phyloP scores from a whole-genome alignment of 2,888 invertebrate species.

The Agrochola lychnidis region DNA sequence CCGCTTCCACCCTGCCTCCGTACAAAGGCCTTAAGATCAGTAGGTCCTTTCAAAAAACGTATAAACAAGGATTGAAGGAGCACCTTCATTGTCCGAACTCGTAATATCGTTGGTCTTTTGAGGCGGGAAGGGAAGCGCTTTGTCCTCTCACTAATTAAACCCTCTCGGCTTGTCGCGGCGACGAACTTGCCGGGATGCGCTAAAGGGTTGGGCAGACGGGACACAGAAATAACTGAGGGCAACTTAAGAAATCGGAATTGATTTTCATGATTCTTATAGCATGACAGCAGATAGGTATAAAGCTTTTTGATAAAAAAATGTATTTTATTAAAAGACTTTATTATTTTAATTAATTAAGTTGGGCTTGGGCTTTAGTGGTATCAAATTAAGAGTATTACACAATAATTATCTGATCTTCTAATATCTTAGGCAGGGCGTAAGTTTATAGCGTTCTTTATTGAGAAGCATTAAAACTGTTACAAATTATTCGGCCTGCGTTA shows the following conservation, averaged over 20 bases:
- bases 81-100: conserved; percentile 71
- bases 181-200: conserved; percentile 63
- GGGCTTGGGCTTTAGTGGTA: neutral
- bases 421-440: neutral
- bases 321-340: neutral
- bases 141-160: conserved; percentile 77
- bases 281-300: neutral
- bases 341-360: too few relatives aligned
- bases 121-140: conserved; percentile 71
- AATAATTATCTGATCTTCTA: neutral
- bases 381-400: conserved; percentile 8
- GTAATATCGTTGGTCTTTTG: conserved; percentile 73
- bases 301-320: too few relatives aligned
- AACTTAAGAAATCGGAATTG: neutral
- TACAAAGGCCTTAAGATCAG: conserved; percentile 64
- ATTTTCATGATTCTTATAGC: neutral
- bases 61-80: conserved; percentile 68
- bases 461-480: conserved; percentile 1
- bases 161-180: conserved; percentile 68
- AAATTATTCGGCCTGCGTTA: neutral
- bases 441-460: neutral
- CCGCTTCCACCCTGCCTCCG: conserved; percentile 52
- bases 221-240: neutral
- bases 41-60: conserved; percentile 65
- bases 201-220: conserved; percentile 44